Evolutionary conservation across 2,888 invertebrate genomes (phyloP).

Genomic region (Cheilosia scutellata): DNA sequence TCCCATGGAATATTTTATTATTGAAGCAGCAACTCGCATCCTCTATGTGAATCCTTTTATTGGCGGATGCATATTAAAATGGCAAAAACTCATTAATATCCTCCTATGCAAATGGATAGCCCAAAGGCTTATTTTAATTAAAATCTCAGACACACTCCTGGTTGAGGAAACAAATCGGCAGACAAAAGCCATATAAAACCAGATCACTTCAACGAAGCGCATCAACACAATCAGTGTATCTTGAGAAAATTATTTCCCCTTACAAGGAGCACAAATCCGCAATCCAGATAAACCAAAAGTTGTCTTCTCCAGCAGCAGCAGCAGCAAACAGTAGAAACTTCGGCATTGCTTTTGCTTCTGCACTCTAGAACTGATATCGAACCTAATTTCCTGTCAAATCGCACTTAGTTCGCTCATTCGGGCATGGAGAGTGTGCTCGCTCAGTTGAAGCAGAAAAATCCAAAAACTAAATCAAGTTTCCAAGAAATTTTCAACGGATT

Average conservation of each 20-base stretch:
- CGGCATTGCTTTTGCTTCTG: constrained; percentile 34
- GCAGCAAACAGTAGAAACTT: constrained; percentile 11
- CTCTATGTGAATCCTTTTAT: not conserved
- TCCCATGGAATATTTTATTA: constrained; percentile 10
- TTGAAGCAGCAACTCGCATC: not conserved
- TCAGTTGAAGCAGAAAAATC: constrained; percentile 68
- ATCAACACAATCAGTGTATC: constrained; percentile 48
- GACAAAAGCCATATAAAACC: constrained; percentile 46
- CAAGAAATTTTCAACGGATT: constrained; percentile 67
- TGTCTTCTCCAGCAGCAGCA: too few species aligned
- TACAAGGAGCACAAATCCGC: not conserved
- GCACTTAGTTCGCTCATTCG: constrained; percentile 72
- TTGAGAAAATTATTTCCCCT: constrained; percentile 47
- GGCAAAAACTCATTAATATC: constrained; percentile 37
- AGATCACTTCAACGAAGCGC: constrained; percentile 39
- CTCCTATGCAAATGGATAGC: constrained; percentile 54
- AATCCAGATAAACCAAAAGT: not conserved
- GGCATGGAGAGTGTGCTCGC: constrained; percentile 65
- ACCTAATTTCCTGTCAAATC: constrained; percentile 75
- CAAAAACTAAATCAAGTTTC: constrained; percentile 52
- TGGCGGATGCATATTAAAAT: constrained; percentile 4
- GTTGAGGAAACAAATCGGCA: constrained; percentile 31
- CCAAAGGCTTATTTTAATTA: constrained; percentile 60
- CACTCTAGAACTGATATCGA: constrained; percentile 61
- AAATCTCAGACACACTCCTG: constrained; percentile 26